These are phyloP conservation scores for Marmota monax DNA, from an alignment of 2,113 vertebrate species.

Conservation along the genomic window DNA sequence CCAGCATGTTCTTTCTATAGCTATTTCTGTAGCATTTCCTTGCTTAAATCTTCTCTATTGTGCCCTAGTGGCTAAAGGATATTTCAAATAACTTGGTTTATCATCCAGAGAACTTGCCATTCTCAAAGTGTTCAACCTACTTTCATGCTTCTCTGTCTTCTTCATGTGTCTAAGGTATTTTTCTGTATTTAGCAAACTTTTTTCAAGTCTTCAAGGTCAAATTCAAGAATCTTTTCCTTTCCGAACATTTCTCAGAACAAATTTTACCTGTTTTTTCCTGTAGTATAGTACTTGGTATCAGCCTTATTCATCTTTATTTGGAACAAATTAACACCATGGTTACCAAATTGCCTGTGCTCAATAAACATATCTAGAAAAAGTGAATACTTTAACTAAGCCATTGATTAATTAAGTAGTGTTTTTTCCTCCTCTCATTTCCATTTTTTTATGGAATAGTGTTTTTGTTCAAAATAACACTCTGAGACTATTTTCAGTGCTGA, in stretches of 20 bases:
- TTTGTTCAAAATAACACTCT: neutral
- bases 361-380: neutral
- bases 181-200: neutral
- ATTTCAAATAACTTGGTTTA: neutral
- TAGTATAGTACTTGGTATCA: too few species aligned
- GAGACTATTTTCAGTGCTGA: neutral
- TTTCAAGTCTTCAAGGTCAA: neutral
- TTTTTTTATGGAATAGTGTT: neutral
- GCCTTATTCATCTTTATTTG: neutral
- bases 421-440: neutral
- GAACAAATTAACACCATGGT: neutral
- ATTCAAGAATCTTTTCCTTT: neutral
- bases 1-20: neutral
- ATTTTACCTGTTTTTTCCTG: neutral
- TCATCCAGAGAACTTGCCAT: neutral
- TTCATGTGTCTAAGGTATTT: neutral
- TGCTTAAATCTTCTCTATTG: neutral
- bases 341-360: neutral
- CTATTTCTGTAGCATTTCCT: neutral
- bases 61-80: neutral
- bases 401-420: neutral
- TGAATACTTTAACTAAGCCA: neutral
- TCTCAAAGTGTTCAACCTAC: neutral
- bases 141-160: neutral
- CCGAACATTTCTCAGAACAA: neutral